Evolutionary conservation across 2,888 invertebrate species (phyloP).

Genomic region (Ischnus inquisitorius): DNA sequence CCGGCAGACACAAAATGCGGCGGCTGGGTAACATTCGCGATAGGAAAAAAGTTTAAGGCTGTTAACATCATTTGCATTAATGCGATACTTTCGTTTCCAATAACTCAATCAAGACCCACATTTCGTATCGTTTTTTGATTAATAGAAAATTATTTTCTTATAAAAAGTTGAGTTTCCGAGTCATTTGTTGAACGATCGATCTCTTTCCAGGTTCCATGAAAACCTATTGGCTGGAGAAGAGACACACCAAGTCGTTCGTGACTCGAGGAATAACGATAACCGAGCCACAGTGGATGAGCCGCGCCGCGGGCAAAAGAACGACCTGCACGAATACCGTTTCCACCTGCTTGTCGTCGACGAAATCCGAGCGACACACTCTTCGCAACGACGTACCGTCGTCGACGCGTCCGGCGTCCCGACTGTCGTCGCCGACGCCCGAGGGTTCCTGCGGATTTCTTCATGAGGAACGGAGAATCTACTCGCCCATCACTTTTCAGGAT

Average conservation of each 20-base stretch:
- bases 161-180: no score
- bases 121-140: no score
- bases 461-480: slow-evolving; percentile 92
- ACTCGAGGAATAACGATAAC: slow-evolving; percentile 80
- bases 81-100: no score
- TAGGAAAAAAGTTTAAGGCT: no score
- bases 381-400: slow-evolving; percentile 2
- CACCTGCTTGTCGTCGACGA: slow-evolving; percentile 36
- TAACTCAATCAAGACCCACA: no score
- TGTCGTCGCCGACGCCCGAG: slow-evolving; percentile 69
- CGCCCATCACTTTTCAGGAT: slow-evolving; percentile 94
- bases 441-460: slow-evolving; percentile 79
- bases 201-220: slow-evolving; percentile 90
- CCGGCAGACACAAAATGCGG: no score
- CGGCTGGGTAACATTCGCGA: no score
- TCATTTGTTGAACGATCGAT: background rate
- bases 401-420: slow-evolving; percentile 63
- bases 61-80: no score
- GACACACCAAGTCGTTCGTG: slow-evolving; percentile 89
- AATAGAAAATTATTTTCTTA: no score
- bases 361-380: slow-evolving; percentile 63
- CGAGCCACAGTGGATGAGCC: slow-evolving; percentile 81
- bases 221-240: slow-evolving; percentile 94
- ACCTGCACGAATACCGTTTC: slow-evolving; percentile 65
- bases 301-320: slow-evolving; percentile 84